Evolutionary conservation across 1,140 invertebrate species (phyloP).

Genomic region (Aphis craccivora): DNA sequence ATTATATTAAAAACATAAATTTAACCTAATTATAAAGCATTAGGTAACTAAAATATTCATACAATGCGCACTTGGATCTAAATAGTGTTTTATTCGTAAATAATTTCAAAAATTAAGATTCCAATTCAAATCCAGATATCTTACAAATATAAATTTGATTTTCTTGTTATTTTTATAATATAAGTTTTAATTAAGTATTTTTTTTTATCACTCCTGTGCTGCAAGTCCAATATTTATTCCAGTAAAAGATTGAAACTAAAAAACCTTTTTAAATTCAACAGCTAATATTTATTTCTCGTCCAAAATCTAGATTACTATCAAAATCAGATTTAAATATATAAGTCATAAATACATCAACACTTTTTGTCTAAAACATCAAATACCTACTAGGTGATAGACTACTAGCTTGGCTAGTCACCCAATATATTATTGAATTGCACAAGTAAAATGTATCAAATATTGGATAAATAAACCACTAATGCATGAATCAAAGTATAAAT

Average conservation of each 20-base stretch:
- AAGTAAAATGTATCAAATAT: background rate
- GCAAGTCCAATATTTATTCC: too few relatives aligned
- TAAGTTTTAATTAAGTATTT: too few relatives aligned
- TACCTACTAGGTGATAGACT: too few relatives aligned
- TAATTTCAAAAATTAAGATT: background rate
- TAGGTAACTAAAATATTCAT: background rate
- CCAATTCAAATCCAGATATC: background rate
- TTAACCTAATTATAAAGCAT: background rate
- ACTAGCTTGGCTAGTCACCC: too few relatives aligned
- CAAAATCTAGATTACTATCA: background rate
- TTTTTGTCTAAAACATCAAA: too few relatives aligned
- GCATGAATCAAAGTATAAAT: background rate
- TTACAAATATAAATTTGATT: background rate
- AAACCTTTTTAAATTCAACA: background rate
- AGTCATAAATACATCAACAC: background rate
- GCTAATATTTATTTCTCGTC: background rate
- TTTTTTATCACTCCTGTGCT: too few relatives aligned
- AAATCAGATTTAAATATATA: background rate
- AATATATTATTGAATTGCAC: background rate
- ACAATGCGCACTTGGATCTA: too few relatives aligned
- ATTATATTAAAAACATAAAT: background rate
- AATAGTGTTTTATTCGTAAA: background rate
- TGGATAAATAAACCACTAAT: background rate
- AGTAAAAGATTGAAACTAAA: background rate
- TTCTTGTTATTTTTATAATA: too few relatives aligned